Evolutionary conservation across 1,140 invertebrate genomes (phyloP).

Genomic region (Plectrocnemia conspersa): DNA sequence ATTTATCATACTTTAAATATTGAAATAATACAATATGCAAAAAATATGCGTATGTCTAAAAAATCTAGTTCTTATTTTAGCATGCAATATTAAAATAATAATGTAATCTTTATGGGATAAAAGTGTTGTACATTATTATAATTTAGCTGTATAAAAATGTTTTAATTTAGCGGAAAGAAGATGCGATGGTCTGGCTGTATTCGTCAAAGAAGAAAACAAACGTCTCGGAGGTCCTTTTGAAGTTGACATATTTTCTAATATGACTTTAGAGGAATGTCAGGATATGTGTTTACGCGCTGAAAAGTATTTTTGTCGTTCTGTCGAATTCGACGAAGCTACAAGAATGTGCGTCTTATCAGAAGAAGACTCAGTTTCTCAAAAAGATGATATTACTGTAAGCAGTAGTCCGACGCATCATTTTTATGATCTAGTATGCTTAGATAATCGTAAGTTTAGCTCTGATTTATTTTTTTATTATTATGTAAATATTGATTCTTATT

Average conservation of each 20-base stretch:
- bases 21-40: no score
- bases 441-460: conserved; percentile 69
- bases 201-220: conserved; percentile 85
- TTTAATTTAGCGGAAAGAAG: conserved; percentile 65
- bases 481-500: neutral
- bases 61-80: no score
- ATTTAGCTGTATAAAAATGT: conserved; percentile 9
- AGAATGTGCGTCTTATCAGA: conserved; percentile 80
- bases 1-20: conserved; percentile 9
- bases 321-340: conserved; percentile 84
- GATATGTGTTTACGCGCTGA: conserved; percentile 71
- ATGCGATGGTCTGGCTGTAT: conserved; percentile 79
- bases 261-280: conserved; percentile 80
- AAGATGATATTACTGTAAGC: conserved; percentile 75
- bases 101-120: no score
- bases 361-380: conserved; percentile 82
- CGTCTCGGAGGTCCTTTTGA: conserved; percentile 81
- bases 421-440: conserved; percentile 78
- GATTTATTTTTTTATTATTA: conserved; percentile 1
- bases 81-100: no score
- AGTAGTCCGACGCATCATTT: conserved; percentile 77
- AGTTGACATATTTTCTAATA: conserved; percentile 77
- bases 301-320: conserved; percentile 82
- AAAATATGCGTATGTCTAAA: no score
- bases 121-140: no score